Conservation (phyloP, 2,113 vertebrate species). For the Passer montanus region DNA sequence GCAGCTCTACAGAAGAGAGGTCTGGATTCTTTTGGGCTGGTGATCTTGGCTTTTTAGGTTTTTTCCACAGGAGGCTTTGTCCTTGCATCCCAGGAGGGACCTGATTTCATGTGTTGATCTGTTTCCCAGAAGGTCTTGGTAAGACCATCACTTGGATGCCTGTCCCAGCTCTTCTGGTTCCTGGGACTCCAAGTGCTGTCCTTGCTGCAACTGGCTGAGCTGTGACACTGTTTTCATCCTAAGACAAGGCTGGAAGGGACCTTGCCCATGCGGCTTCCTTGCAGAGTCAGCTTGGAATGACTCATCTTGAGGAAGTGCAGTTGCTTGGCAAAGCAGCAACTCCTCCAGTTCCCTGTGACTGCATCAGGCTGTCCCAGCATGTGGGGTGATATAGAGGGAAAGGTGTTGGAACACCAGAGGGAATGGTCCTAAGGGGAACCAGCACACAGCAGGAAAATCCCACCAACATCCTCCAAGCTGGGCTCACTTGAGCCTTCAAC, state of each 20-base stretch:
- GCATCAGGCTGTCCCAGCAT: rapidly evolving
- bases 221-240: neutral
- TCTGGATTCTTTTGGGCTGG: neutral
- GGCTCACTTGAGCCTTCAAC: neutral
- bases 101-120: neutral
- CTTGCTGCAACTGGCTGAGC: neutral
- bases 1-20: neutral
- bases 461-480: neutral
- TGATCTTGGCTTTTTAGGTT: neutral
- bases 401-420: neutral
- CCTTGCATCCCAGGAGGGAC: neutral
- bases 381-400: rapidly evolving
- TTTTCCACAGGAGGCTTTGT: neutral
- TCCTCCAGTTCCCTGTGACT: neutral
- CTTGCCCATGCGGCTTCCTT: neutral
- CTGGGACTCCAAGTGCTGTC: neutral
- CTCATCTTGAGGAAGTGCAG: neutral
- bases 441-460: neutral
- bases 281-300: neutral
- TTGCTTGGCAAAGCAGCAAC: neutral
- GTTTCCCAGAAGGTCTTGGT: neutral
- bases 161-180: neutral
- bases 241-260: neutral
- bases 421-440: neutral
- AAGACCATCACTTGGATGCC: neutral